Base-by-base conservation (phyloP, 2,888 invertebrate genomes). In the Stegana nigrithorax region DNA sequence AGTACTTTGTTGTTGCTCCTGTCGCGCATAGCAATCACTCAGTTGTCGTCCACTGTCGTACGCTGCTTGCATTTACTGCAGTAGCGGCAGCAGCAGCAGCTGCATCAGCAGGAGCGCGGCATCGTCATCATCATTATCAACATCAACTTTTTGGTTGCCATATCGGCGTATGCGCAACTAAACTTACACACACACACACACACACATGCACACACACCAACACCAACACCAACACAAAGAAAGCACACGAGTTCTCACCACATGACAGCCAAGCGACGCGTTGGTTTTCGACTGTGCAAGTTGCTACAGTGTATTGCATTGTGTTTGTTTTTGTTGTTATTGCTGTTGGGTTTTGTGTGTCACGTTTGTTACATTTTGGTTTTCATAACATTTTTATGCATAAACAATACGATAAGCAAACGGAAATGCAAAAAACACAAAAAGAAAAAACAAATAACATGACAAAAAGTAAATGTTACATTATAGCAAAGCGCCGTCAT, bases 331-430 rank as follows among this genome's bases (percentile, higher is more conserved):
- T 32, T 23, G 23, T 12, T 23, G 47, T 23, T 17, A 12, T 3
- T 19, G 23, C 25, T 47, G 23, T 6, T 47, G 47, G 47, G 21
- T 47, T 45, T 47, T 47, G 25, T 47, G 25, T 47, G 47, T 47
- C 47, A 47, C 47, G 47, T 47, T 47, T 47, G 47, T 23, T 47
- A 47, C 47, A 47, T 17, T 17, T 51, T 32, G 17, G 53, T 32
- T 55, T 55, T 55, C 53, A 55, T 55, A 55, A 19, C 53, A 55
- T 55, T 55, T 55, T 55, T 55, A 55, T 55, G 53, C 53, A 55
- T 47, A 47, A 25, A 47, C 12, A 47, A 47, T 55, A 26, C 36
- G 53, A 55, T 55, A 55, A 55, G 53, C 53, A 26, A 26, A 36
- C 32, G 14, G 10, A 27, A 23, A 45, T 45, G 23, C 45, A 45